Evolutionary conservation across 1,140 invertebrate species (phyloP), one percentile per base, ranked within the genome.

Genomic region (Plutomurus gul): DNA sequence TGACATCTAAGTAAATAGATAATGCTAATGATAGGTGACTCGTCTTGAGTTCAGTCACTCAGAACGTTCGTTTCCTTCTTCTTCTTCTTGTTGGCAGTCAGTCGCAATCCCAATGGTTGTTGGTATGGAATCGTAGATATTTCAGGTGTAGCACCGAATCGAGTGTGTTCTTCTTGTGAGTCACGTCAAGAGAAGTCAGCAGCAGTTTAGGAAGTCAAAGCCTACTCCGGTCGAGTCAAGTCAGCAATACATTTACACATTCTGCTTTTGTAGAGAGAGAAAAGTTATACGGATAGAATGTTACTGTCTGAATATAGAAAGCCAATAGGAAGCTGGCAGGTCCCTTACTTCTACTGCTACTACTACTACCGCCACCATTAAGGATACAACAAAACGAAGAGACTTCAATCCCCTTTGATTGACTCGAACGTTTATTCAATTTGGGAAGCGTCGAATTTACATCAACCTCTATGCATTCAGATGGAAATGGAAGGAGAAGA

Each of bases 11-110:
- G 49, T 74, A 74, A 74, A 74, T 74, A 47, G 43, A 46, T 36
- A 74, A 74, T 74, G 72, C 72, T 74, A 74, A 74, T 74, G 72
- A 25, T 74, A 74, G 72, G 40, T 74, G 72, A 74, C 72, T 74
- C 30, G 27, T 43, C 36, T 47, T 49, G 36, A 74, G 43, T 74
- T 74, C 43, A 76, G 75, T 60, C 51, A 47, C 49, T 56, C 27
- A 76, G 30, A 46, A 47, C 47, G n/a, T 36, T n/a, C 43, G 20
- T 36, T 40, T 40, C 20, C 30, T 27, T 37, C 13, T n/a, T 18
- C 8, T 11, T 2, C 16, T 51, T 10, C 13, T 22, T 25, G 13
- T 51, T 46, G 3, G n/a, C 43, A 47, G 4, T 25, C 10, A 7
- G 43, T 5, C 7, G 7, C 47, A 22, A 22, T n/a, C 18, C n/a